phyloP scores from a whole-genome alignment of 2,113 vertebrate genomes.

The Chaetodon auriga region DNA sequence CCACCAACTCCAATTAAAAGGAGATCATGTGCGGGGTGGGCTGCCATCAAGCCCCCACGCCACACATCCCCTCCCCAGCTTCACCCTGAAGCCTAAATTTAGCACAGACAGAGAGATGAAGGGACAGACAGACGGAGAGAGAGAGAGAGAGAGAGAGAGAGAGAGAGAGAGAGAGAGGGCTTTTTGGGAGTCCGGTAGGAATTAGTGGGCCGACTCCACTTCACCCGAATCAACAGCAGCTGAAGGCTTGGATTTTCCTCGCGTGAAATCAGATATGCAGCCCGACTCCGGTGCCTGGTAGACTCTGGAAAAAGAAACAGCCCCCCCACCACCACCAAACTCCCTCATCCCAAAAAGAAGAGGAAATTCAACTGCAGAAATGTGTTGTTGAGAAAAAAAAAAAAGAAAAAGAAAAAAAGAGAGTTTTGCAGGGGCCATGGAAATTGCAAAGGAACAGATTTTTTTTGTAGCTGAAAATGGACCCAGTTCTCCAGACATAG shows the following conservation, averaged over 20 bases:
- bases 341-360: slow-evolving; percentile 70
- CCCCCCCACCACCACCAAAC: slow-evolving; percentile 63
- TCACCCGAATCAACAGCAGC: slow-evolving; percentile 82
- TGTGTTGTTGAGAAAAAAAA: slow-evolving; percentile 66
- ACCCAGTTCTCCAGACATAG: slow-evolving; percentile 81
- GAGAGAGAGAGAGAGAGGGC: slow-evolving; percentile 41
- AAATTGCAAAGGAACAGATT: slow-evolving; percentile 80
- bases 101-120: slow-evolving; percentile 62
- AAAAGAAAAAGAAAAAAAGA: slow-evolving; percentile 44
- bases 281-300: slow-evolving; percentile 72
- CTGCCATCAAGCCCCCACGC: slow-evolving; percentile 58
- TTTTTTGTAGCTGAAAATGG: slow-evolving; percentile 79
- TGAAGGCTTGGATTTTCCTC: slow-evolving; percentile 80
- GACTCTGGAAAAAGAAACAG: slow-evolving; percentile 84
- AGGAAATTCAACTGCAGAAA: slow-evolving; percentile 76
- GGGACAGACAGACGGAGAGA: slow-evolving; percentile 17
- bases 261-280: slow-evolving; percentile 82
- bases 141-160: not conserved
- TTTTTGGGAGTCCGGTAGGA: slow-evolving; percentile 78
- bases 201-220: slow-evolving; percentile 80
- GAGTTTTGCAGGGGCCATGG: slow-evolving; percentile 67
- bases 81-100: slow-evolving; percentile 75
- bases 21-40: slow-evolving; percentile 65
- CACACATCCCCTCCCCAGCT: slow-evolving; percentile 48
- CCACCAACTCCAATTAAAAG: slow-evolving; percentile 75